A percentile compares a stretch with the other conserved stretches of the same genome.
Evolutionary conservation across 1,140 invertebrate genomes (phyloP).

Genomic region (Drosophila sulfurigaster): DNA sequence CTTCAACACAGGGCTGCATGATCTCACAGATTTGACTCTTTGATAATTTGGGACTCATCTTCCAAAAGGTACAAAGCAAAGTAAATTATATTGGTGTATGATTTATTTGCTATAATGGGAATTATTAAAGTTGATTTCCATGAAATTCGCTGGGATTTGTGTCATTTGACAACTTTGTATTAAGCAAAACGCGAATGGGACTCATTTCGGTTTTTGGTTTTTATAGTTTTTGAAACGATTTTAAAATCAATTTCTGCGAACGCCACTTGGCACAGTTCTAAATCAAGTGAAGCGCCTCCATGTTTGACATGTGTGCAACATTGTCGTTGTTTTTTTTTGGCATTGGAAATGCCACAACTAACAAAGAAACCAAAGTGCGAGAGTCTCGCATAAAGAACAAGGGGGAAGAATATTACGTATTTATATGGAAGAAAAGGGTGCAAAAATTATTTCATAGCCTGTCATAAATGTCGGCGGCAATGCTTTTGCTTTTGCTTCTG

Average conservation of each 20-base stretch:
- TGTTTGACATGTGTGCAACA: conserved; percentile 78
- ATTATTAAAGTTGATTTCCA: conserved; percentile 1
- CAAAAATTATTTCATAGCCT: conserved; percentile 74
- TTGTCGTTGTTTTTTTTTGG: conserved; percentile 44
- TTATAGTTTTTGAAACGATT: conserved; percentile 79
- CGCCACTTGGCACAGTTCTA: conserved; percentile 79
- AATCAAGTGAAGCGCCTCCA: conserved; percentile 79
- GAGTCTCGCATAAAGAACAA: background rate
- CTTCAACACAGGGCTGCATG: background rate
- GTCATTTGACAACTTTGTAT: conserved; percentile 41
- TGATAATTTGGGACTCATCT: too few relatives aligned
- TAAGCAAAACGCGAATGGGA: background rate
- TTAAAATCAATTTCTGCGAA: conserved; percentile 82
- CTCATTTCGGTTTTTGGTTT: conserved; percentile 28
- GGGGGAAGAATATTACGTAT: conserved; percentile 31
- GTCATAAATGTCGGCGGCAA: conserved; percentile 78
- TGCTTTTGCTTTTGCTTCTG: conserved; percentile 47
- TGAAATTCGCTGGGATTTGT: conserved; percentile 5
- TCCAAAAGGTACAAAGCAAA: too few relatives aligned
- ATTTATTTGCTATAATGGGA: background rate
- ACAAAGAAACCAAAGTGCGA: background rate
- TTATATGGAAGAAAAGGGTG: conserved; percentile 46
- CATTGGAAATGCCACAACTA: conserved; percentile 38
- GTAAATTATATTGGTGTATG: too few relatives aligned
- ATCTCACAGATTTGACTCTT: background rate